phyloP scores from a whole-genome alignment of 2,113 vertebrate genomes.

The Microcebus griseorufus region DNA sequence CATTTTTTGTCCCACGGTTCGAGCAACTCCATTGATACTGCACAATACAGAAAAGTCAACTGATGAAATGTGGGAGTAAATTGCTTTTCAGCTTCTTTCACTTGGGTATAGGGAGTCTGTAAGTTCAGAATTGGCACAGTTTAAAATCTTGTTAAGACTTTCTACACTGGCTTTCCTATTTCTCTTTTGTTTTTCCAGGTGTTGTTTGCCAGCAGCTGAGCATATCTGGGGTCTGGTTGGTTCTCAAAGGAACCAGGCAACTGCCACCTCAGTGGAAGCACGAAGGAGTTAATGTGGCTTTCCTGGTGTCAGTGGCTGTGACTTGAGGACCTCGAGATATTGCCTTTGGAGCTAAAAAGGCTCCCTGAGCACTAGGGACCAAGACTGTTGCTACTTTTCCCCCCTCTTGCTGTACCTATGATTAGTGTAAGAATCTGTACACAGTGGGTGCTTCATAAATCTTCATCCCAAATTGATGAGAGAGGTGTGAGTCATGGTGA shows the following conservation, averaged over 20 bases:
- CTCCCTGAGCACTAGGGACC: background rate
- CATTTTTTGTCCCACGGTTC: background rate
- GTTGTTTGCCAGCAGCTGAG: background rate
- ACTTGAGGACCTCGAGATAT: slow-evolving; percentile 47
- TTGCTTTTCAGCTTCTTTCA: background rate
- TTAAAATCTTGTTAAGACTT: background rate
- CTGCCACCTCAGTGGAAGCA: slow-evolving; percentile 21
- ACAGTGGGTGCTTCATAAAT: background rate
- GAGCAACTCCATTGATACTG: background rate
- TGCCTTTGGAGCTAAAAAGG: slow-evolving; percentile 18
- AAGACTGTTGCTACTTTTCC: background rate
- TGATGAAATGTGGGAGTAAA: background rate
- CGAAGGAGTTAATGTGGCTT: background rate
- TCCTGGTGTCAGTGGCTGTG: background rate
- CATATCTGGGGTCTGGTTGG: background rate
- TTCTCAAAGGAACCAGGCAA: background rate
- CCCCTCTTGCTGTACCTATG: rapidly evolving
- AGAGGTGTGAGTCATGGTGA: background rate
- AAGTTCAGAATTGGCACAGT: background rate
- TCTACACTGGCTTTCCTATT: background rate
- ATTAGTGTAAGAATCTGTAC: background rate
- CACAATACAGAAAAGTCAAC: background rate
- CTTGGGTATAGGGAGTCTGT: background rate
- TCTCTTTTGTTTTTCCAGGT: background rate
- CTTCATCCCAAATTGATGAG: background rate